Evolutionary conservation across 37 sponge, comb jelly and placozoan species (phyloP).

Genomic region (Theonella swinhoei): DNA sequence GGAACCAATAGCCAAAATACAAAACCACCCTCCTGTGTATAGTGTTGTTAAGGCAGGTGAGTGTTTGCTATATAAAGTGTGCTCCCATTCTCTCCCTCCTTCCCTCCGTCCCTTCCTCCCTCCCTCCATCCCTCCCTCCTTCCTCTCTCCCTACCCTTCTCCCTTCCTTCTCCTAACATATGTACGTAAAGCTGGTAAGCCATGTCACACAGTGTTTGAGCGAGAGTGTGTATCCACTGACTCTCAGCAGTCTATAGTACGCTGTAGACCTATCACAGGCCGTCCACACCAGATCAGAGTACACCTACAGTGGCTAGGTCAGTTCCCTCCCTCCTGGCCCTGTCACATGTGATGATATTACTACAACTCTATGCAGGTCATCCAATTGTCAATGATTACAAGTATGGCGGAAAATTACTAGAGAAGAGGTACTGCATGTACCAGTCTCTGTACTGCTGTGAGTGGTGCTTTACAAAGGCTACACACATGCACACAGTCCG

Average conservation of each 20-base stretch:
- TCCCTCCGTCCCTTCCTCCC: too few species aligned
- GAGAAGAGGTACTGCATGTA: neutral
- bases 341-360: too few species aligned
- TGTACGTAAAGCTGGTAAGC: slow-evolving; percentile 26
- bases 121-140: too few species aligned
- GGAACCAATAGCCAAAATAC: slow-evolving; percentile 15
- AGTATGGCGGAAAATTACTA: slow-evolving; percentile 51
- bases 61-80: neutral
- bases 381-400: slow-evolving; percentile 55
- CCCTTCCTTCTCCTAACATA: neutral
- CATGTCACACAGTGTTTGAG: slow-evolving; percentile 46
- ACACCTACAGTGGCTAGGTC: slow-evolving; percentile 58
- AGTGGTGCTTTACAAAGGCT: neutral
- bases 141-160: too few species aligned
- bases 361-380: too few species aligned
- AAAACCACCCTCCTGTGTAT: slow-evolving; percentile 7
- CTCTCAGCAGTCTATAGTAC: slow-evolving; percentile 38
- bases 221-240: slow-evolving; percentile 17
- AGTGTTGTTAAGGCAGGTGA: neutral
- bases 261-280: slow-evolving; percentile 53
- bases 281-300: slow-evolving; percentile 61
- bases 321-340: too few species aligned
- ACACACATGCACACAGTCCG: too few species aligned
- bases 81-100: too few species aligned
- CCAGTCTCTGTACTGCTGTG: neutral